Percentiles rank a stretch among this genome's conserved stretches.
phyloP scores from a whole-genome alignment of 2,797 vertebrate species.

The Megalops cyprinoides region DNA sequence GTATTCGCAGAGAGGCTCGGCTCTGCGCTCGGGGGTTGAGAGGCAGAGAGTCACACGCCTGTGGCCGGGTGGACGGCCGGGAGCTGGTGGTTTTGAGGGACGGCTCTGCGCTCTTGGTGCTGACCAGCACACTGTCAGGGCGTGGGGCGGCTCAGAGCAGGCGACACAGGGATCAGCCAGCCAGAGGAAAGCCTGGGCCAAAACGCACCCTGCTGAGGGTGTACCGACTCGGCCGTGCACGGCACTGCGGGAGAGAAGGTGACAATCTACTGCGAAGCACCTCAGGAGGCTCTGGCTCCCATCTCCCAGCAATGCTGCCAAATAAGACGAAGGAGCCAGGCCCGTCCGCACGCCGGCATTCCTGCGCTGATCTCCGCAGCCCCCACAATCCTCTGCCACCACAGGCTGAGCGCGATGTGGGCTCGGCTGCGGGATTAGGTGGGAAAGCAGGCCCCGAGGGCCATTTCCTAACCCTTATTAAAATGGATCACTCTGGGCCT shows the following conservation, averaged over 20 bases:
- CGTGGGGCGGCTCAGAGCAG: background rate
- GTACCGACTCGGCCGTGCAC: background rate
- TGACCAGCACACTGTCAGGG: conserved; percentile 43
- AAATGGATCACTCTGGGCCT: conserved; percentile 74
- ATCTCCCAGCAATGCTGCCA: conserved; percentile 33
- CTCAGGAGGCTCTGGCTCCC: background rate
- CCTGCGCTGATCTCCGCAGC: background rate
- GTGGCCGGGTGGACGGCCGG: conserved; percentile 33
- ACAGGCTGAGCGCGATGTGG: conserved; percentile 40
- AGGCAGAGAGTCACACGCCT: conserved; percentile 50
- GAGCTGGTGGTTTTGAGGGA: conserved; percentile 35
- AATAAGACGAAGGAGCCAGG: conserved; percentile 50
- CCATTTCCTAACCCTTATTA: conserved; percentile 75
- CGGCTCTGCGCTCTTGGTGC: conserved; percentile 45
- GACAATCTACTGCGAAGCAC: background rate
- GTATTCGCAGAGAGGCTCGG: conserved; percentile 39
- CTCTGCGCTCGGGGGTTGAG: conserved; percentile 51
- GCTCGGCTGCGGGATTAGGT: conserved; percentile 59
- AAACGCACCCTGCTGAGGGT: background rate
- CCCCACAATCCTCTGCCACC: background rate
- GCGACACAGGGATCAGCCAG: conserved; percentile 33
- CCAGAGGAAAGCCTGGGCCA: conserved; percentile 4
- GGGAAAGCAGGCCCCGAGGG: no score
- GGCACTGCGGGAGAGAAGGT: background rate
- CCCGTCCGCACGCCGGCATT: background rate